Conservation (phyloP, 2,113 vertebrate genomes). For the Ondatra zibethicus region DNA sequence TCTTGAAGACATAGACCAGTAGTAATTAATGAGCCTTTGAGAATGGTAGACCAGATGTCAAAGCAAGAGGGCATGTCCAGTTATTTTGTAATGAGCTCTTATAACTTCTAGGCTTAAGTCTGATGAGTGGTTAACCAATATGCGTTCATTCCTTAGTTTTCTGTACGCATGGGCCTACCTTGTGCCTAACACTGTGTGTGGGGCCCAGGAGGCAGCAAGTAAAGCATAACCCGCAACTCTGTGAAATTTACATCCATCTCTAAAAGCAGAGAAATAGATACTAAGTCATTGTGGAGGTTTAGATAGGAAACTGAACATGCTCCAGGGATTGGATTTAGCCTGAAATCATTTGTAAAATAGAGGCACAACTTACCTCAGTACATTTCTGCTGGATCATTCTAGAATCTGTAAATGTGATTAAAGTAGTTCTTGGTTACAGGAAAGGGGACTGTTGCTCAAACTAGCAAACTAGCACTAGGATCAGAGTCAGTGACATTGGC, state of each 20-base stretch:
- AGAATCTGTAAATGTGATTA: not conserved
- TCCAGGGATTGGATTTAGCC: not conserved
- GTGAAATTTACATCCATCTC: not conserved
- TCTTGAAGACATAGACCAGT: not conserved
- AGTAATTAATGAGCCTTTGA: slow-evolving; percentile 6
- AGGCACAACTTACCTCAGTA: not conserved
- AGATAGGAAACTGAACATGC: not conserved
- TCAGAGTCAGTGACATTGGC: not conserved
- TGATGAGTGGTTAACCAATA: not conserved
- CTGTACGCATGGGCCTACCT: not conserved
- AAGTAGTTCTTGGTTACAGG: not conserved
- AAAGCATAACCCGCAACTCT: not conserved
- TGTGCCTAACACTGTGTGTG: not conserved
- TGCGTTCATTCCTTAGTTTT: not conserved
- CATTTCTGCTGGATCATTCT: not conserved
- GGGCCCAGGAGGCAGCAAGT: not conserved
- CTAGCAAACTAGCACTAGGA: not conserved
- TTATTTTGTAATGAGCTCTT: not conserved
- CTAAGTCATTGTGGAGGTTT: not conserved
- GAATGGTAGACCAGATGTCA: not conserved
- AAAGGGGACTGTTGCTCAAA: not conserved
- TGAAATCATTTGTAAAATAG: not conserved
- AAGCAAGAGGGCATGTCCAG: no score
- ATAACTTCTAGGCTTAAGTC: not conserved
- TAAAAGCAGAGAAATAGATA: not conserved